phyloP scores from a whole-genome alignment of 2,113 vertebrate species.

The Monarcha castaneiventris region DNA sequence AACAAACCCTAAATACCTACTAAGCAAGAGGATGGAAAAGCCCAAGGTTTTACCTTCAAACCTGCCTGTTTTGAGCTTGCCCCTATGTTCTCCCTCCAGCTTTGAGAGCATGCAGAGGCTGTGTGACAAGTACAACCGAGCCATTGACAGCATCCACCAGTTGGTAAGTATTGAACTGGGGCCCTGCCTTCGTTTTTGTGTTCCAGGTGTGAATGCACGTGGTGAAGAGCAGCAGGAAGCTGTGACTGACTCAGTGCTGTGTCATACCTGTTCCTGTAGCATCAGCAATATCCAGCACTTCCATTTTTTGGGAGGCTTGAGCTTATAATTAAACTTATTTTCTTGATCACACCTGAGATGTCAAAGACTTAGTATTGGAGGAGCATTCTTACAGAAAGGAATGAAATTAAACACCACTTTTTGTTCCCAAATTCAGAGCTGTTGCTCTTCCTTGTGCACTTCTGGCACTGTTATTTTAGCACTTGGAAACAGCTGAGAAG shows the following conservation, averaged over 20 bases:
- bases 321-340: not conserved
- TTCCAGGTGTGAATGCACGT: not conserved
- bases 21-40: not conserved
- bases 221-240: not conserved
- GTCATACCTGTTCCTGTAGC: rapidly evolving
- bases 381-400: not conserved
- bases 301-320: not conserved
- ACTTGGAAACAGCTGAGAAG: not conserved
- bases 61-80: not conserved
- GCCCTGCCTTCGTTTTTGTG: rapidly evolving
- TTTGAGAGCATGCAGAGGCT: conserved; percentile 99
- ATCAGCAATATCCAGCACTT: not conserved
- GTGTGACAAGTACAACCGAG: conserved; percentile 99
- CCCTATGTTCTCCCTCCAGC: conserved; percentile 63
- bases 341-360: not conserved
- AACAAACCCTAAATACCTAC: not conserved
- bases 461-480: not conserved
- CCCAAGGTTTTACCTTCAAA: not conserved
- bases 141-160: conserved; percentile 99
- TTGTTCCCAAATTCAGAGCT: not conserved
- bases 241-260: not conserved
- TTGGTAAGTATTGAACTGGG: conserved; percentile 78
- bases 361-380: not conserved
- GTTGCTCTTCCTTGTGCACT: not conserved
- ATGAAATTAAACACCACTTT: not conserved